Conservation (phyloP, 2,797 vertebrate species). For the Falco concolor region DNA sequence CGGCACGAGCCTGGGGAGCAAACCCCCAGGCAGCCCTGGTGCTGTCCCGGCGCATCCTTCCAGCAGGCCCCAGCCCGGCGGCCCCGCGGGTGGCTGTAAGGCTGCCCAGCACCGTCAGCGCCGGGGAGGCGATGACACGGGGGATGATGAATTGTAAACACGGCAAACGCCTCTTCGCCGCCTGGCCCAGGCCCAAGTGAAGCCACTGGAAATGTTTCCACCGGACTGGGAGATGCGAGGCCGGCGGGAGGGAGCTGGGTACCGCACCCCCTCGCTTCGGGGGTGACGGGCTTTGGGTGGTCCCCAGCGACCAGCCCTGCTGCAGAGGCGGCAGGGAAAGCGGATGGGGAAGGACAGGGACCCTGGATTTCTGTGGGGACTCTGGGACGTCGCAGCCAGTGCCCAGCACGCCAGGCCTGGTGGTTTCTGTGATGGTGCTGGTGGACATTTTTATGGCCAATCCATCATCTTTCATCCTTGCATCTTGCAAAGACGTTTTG, state of each 20-base stretch:
- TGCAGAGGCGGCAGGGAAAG: no score
- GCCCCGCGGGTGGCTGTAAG: rapidly evolving
- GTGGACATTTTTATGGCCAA: neutral
- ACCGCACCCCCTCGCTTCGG: rapidly evolving
- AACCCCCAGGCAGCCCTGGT: no score
- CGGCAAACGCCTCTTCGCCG: neutral
- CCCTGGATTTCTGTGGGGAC: neutral
- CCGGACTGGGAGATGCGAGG: rapidly evolving
- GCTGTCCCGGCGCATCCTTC: rapidly evolving
- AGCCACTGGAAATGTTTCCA: neutral
- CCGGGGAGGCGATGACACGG: neutral
- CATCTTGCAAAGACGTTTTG: neutral
- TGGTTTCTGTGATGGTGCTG: neutral
- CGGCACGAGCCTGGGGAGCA: neutral
- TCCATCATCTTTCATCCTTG: neutral
- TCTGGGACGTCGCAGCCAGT: neutral
- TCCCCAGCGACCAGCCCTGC: neutral
- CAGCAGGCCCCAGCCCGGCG: neutral
- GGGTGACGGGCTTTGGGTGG: neutral
- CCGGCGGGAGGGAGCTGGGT: neutral
- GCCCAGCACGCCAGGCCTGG: rapidly evolving
- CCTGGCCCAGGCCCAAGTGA: neutral
- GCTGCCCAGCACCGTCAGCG: neutral
- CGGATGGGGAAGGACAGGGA: neutral
- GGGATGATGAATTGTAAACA: neutral